Evolutionary conservation across 2,888 invertebrate genomes (phyloP).

Genomic region (Epicampocera succincta): DNA sequence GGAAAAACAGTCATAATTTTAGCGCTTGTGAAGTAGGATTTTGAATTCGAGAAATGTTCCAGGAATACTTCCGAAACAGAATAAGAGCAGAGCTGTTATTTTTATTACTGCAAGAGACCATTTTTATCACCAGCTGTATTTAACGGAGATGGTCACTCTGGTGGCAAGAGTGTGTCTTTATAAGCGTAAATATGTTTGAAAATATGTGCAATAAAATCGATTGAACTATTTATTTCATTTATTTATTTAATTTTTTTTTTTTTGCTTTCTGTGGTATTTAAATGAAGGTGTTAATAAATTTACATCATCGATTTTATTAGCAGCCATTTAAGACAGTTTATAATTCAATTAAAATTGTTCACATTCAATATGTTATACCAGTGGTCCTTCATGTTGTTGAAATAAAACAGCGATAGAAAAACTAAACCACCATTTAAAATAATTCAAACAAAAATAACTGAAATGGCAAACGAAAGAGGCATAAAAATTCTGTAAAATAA

Average conservation of each 20-base stretch:
- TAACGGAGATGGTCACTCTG: neutral
- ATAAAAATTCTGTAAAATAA: neutral
- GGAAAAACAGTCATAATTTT: too few species aligned
- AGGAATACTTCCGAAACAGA: too few species aligned
- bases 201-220: constrained; percentile 12
- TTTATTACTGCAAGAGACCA: too few species aligned
- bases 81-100: too few species aligned
- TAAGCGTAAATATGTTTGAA: constrained; percentile 5
- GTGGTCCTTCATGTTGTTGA: constrained; percentile 28
- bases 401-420: constrained; percentile 40
- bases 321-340: constrained; percentile 64
- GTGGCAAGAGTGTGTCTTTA: neutral
- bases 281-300: constrained; percentile 74
- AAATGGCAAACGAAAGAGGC: neutral
- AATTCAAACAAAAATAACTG: constrained; percentile 9
- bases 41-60: too few species aligned
- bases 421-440: constrained; percentile 22
- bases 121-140: too few species aligned
- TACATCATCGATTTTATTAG: constrained; percentile 80
- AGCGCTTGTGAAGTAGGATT: too few species aligned
- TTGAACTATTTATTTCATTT: constrained; percentile 37
- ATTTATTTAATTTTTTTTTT: constrained; percentile 16
- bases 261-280: constrained; percentile 45
- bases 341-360: constrained; percentile 70
- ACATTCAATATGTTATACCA: constrained; percentile 47